phyloP scores from a whole-genome alignment of 2,888 invertebrate genomes.

The Argyresthia goedartella region DNA sequence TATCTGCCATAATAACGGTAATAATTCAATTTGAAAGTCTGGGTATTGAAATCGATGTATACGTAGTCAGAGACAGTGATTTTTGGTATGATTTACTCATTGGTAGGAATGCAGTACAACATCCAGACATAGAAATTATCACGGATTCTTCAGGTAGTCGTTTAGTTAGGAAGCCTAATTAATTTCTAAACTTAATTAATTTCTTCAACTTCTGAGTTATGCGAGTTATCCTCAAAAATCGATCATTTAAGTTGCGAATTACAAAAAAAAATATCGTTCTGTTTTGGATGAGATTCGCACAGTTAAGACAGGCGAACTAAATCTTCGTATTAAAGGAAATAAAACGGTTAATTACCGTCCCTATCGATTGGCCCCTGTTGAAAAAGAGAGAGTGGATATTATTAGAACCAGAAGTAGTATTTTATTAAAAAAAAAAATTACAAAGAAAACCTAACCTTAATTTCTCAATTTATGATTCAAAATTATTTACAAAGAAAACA shows the following conservation, averaged over 20 bases:
- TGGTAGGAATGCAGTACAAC: constrained; percentile 8
- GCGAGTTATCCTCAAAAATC: too few relatives aligned
- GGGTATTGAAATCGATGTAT: constrained; percentile 6
- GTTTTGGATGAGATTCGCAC: constrained; percentile 8
- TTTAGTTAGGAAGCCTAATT: constrained; percentile 2
- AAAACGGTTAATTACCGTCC: background rate
- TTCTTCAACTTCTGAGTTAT: too few relatives aligned
- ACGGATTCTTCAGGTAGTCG: constrained; percentile 8
- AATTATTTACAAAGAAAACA: too few relatives aligned
- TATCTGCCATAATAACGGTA: constrained; percentile 5
- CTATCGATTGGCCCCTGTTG: too few relatives aligned
- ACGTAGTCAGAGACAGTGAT: constrained; percentile 5
- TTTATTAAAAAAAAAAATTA: too few relatives aligned
- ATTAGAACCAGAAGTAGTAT: too few relatives aligned
- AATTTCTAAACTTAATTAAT: background rate
- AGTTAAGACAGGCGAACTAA: constrained; percentile 12
- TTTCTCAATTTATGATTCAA: too few relatives aligned
- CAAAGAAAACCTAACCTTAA: too few relatives aligned
- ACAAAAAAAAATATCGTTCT: constrained; percentile 8
- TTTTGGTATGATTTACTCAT: constrained; percentile 7
- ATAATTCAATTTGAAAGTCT: constrained; percentile 3
- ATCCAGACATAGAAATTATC: constrained; percentile 12
- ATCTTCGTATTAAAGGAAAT: constrained; percentile 6
- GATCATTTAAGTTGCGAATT: constrained; percentile 6
- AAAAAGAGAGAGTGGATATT: background rate